Conservation (phyloP, 2,888 invertebrate species). For the Ochropacha duplaris region DNA sequence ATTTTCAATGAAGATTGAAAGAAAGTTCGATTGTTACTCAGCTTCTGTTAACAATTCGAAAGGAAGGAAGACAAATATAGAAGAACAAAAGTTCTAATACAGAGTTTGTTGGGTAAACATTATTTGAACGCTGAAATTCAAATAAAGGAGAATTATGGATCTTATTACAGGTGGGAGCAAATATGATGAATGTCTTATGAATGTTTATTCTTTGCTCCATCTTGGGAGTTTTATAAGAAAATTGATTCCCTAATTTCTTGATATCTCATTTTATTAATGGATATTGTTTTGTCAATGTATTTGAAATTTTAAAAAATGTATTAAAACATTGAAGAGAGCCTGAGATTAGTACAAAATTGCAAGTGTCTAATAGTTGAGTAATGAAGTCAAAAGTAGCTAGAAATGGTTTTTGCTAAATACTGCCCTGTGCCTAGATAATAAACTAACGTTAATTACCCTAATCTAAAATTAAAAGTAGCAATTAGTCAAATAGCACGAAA, state of each 20-base stretch:
- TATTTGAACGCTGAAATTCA: neutral
- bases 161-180: neutral
- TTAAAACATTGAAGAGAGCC: too few species aligned
- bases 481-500: neutral
- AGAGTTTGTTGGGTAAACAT: neutral
- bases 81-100: neutral
- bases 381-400: too few species aligned
- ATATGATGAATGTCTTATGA: neutral
- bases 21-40: neutral
- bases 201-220: neutral
- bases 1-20: conserved; percentile 2
- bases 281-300: too few species aligned
- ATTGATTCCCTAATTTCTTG: too few species aligned
- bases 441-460: too few species aligned
- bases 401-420: too few species aligned
- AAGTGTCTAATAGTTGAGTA: too few species aligned
- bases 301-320: too few species aligned
- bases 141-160: neutral
- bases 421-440: too few species aligned
- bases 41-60: neutral
- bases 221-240: too few species aligned
- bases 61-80: neutral
- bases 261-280: too few species aligned
- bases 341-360: too few species aligned
- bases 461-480: neutral